Conservation (phyloP, 2,797 vertebrate genomes). For the Euthynnus affinis region DNA sequence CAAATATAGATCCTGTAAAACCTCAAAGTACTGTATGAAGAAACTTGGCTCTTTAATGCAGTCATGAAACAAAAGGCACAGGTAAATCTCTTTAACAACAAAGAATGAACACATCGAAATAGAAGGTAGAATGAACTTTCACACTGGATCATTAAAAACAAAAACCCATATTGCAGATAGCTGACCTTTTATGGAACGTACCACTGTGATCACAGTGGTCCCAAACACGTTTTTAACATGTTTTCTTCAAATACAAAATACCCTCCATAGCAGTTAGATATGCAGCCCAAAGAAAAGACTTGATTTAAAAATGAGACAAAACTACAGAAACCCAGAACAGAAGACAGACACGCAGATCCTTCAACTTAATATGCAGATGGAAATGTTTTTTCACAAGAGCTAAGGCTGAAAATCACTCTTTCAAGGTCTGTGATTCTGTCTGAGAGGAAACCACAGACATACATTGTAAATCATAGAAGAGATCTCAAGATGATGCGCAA, state of each 20-base stretch:
- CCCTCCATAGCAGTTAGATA: conserved; percentile 3
- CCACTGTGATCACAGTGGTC: conserved; percentile 14
- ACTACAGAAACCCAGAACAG: conserved; percentile 14
- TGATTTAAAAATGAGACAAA: conserved; percentile 25
- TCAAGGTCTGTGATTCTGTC: background rate
- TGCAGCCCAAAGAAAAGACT: conserved; percentile 14
- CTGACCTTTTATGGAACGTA: conserved; percentile 18
- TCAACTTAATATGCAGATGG: background rate
- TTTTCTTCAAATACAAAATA: conserved; percentile 23
- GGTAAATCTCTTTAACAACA: conserved; percentile 45
- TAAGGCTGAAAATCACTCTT: background rate
- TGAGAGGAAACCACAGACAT: conserved; percentile 8
- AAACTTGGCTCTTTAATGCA: conserved; percentile 32
- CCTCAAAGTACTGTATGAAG: conserved; percentile 16
- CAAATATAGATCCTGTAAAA: conserved; percentile 32
- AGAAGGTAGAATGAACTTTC: conserved; percentile 31
- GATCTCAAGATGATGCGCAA: conserved; percentile 46
- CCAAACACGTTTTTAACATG: conserved; percentile 16
- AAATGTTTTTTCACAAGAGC: background rate
- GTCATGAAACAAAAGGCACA: conserved; percentile 62
- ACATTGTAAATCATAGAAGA: background rate
- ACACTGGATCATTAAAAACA: conserved; percentile 3
- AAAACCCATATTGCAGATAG: conserved; percentile 1
- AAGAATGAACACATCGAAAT: conserved; percentile 32
- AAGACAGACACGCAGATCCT: conserved; percentile 5